Evolutionary conservation across 2,888 invertebrate species (phyloP), one percentile per base, ranked within the genome.

Genomic region (Diploptera punctata): DNA sequence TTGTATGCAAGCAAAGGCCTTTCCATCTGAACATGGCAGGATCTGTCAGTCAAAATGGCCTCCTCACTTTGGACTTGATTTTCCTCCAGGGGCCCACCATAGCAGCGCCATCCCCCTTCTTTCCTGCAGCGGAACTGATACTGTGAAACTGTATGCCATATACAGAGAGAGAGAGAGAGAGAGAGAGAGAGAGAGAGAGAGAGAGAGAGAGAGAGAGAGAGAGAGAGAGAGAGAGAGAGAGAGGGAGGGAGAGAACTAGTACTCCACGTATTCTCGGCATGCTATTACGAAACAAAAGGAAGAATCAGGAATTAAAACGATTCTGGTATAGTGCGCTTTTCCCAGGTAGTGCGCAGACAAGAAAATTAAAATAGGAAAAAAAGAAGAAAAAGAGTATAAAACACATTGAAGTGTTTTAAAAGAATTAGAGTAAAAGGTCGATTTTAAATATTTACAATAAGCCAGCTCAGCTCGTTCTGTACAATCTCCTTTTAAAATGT

Each of bases 41-140:
- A 82, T 82, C 83, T 82, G 83, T 83, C 83, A 83, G 81, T 83
- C 83, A 82, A 77, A 82, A 82, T 81, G 81, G 81, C 49, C 82
- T 80, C 79, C 80, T 79, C 77, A 77, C 78, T 78, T 78, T 76
- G 76, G 76, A 74, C 77, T 77, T 77, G 80, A 81, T 80, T 79
- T 79, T 78, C 79, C 80, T 79, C 80, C 74, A 72, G 80, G 78
- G 80, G 78, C 78, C 76, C 77, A 76, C 65, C 54, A 70, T 26
- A 70, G 61, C 61, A 61, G 61, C 29, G 33, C 33, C 44, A 47
- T 44, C 24, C 26, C 26, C 65, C 71, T 24, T 47, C 52, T 49
- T 33, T n/a, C 44, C 61, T 33, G 61, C 43, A 38, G 26, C 38
- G 18, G 18, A 29, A 67, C 47, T 54, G 68, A 68, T 68, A 68